Evolutionary conservation across 2,113 vertebrate genomes (phyloP), one percentile per base, ranked within the genome.

Genomic region (Hydrolagus affinis): DNA sequence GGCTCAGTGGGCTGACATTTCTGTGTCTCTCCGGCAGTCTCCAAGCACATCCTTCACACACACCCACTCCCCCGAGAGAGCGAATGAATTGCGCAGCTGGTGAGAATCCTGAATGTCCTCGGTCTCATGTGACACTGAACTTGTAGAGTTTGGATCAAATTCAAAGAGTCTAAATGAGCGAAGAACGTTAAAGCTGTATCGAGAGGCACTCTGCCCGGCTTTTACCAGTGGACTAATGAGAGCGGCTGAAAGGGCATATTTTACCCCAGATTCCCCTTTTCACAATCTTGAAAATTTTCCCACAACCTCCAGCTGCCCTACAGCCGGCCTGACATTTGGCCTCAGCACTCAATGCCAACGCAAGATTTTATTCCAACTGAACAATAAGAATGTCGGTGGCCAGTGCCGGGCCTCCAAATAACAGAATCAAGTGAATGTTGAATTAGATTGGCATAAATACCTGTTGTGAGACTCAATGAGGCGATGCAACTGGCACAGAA

Each of bases 141-240:
- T 66, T 62, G 25, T 83, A 28, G 60, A 66, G 60, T 64, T 62
- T 62, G 78, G 78, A 83, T 66, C 66, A 83, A 30, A 25, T 68
- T 32, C 78, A 83, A 80, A 12, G 15, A 11, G 32, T 60, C 78
- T 32, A 21, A 11, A 11, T 30, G 23, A 19, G 44, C 6, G 44
- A 44, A 44, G 44, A 44, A 44, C 2, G 2, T 44, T 44, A 44
- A 83, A 68, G 60, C 15, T 30, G 30, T 83, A 23, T 66, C 14
- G 64, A 68, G 7, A 83, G 15, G 60, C 59, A 80, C 17, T 80
- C 76, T 25, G 76, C 64, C 64, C n/a, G 64, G 32, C 17, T 83
- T 44, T 44, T 83, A 83, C 62, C 25, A 80, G 56, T 59, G 28
- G 8, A 14, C 17, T 80, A 62, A 80, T 28, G 59, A 78, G 76